Conservation (phyloP, 1,140 invertebrate species). For the Rhopalosiphum maidis region DNA sequence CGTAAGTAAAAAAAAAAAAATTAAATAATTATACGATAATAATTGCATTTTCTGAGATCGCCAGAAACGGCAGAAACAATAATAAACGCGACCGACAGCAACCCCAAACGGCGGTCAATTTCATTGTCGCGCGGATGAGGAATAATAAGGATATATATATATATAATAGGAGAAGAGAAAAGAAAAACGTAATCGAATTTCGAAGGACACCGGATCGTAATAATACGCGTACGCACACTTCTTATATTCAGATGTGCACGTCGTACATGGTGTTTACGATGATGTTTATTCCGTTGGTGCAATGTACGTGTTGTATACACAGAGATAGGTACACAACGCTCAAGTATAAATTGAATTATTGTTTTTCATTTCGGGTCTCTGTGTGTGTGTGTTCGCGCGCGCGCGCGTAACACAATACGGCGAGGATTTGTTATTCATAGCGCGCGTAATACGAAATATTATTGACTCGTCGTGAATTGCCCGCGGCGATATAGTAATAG, state of each 20-base stretch:
- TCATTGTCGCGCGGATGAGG: background rate
- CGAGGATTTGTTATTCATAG: background rate
- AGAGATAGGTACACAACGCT: background rate
- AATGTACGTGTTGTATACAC: background rate
- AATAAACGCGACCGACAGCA: background rate
- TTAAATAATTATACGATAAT: background rate
- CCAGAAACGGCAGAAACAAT: conserved; percentile 1
- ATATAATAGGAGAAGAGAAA: background rate
- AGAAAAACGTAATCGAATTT: background rate
- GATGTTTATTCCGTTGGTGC: background rate
- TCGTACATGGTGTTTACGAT: background rate
- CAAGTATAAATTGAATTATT: background rate
- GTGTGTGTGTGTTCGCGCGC: background rate
- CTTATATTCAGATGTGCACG: background rate
- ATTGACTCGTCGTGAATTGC: background rate
- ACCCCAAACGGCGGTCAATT: background rate
- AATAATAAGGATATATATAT: background rate
- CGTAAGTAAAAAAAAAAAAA: background rate
- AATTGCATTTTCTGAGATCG: background rate
- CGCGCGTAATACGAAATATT: background rate
- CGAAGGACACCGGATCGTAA: background rate
- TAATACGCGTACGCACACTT: background rate
- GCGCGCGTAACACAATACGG: background rate
- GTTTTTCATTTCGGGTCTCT: background rate
- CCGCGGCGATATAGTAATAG: background rate